Percentiles rank a stretch among this genome's conserved stretches.
Evolutionary conservation across 2,113 vertebrate species (phyloP).

Genomic region (Myiozetetes cayanensis): DNA sequence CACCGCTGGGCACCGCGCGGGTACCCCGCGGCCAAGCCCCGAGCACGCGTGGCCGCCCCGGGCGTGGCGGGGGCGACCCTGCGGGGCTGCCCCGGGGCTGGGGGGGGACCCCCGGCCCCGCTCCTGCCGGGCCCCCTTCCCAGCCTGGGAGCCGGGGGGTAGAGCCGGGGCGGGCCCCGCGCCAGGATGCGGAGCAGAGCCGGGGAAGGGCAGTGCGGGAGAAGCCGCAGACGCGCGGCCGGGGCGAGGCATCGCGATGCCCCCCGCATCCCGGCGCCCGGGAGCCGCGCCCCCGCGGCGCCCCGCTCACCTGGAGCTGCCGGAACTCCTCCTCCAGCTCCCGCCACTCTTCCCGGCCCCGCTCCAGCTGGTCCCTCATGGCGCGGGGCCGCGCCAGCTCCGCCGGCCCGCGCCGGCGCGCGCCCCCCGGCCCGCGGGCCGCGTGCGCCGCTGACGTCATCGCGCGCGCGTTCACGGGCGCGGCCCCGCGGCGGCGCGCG

Average conservation of each 20-base stretch:
- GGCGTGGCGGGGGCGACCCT: background rate
- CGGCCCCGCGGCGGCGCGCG: too few species aligned
- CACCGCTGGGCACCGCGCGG: background rate
- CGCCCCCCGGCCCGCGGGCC: too few species aligned
- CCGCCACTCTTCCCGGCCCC: conserved; percentile 80
- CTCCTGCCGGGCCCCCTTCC: background rate
- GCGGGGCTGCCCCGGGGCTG: background rate
- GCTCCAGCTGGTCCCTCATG: conserved; percentile 1
- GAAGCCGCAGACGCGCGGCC: background rate
- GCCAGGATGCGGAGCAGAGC: background rate
- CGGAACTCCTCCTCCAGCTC: conserved; percentile 89
- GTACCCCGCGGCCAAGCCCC: rapidly evolving
- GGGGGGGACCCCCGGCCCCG: background rate
- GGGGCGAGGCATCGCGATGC: background rate
- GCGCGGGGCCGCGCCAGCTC: background rate
- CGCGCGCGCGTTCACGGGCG: too few species aligned
- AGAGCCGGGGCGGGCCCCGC: background rate
- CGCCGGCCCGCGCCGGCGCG: too few species aligned
- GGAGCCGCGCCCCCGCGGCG: background rate
- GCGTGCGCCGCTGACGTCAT: too few species aligned
- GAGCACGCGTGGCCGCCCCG: background rate
- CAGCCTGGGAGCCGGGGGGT: background rate
- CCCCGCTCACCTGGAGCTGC: conserved; percentile 83
- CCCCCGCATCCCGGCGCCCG: background rate
- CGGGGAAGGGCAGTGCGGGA: background rate